Evolutionary conservation across 2,888 invertebrate genomes (phyloP), one percentile per base, ranked within the genome.

Genomic region (Trachelus stipa): DNA sequence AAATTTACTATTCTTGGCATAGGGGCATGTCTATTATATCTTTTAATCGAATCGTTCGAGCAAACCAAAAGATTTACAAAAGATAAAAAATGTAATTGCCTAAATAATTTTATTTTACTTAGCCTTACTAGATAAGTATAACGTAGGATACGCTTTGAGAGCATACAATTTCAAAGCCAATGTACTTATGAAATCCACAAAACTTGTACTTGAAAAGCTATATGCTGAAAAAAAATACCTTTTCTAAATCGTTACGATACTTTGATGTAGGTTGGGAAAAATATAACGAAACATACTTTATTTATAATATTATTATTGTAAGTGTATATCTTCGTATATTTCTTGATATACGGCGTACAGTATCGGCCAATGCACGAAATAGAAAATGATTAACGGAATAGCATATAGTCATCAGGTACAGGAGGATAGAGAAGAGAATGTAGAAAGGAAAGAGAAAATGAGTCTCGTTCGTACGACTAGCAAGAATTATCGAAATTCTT

Each of bases 171-270:
- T 71, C 40, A 33, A 76, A 78, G 71, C 73, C 23, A 6, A 69
- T 78, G 78, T 78, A 78, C 78, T 78, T 78, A 78, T 68, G 75
- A 34, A 73, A 56, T 77, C 37, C 77, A 69, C 74, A 35, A 40
- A n/a, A 71, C 69, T 77, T 69, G 77, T 77, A 77, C 77, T 77
- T 77, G 40, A 77, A 77, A 77, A 74, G 37, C 74, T 69, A 69
- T 77, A 77, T 73, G 74, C 69, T 77, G 40, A 35, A 35, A 35
- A 74, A 69, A 37, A 74, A 69, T 74, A 69, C 15, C 33, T 15
- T 73, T 73, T 30, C 23, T 56, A 6, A 23, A 40, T 30, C 68
- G 37, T 73, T 73, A 33, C 23, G 37, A 68, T 74, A 68, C 33
- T 73, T 35, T 34, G 34, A 56, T 9, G 35, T 77, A 31, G 68